Conservation (phyloP, 2,113 vertebrate species). For the Taurulus bubalis region DNA sequence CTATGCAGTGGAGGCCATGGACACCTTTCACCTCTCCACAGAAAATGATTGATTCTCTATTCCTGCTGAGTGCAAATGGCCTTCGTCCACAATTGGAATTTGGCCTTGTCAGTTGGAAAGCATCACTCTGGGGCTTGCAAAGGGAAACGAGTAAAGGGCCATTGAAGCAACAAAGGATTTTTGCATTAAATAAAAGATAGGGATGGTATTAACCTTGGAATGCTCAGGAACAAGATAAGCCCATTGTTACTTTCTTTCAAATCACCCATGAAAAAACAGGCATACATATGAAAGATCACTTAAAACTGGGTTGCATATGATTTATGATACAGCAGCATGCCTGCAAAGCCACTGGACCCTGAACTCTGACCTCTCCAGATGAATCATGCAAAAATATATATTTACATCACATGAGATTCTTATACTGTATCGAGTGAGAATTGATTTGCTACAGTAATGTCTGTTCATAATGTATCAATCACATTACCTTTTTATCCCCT, state of each 20-base stretch:
- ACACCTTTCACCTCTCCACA: slow-evolving; percentile 62
- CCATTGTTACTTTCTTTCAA: slow-evolving; percentile 39
- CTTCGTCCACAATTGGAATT: slow-evolving; percentile 55
- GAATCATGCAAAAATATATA: background rate
- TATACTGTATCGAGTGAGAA: background rate
- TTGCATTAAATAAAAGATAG: slow-evolving; percentile 51
- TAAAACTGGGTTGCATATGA: background rate
- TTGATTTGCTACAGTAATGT: background rate
- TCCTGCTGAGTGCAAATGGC: slow-evolving; percentile 51
- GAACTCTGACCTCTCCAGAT: background rate
- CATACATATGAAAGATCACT: background rate
- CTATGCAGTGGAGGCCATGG: slow-evolving; percentile 39
- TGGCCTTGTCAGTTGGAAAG: slow-evolving; percentile 68
- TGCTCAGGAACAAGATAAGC: slow-evolving; percentile 33
- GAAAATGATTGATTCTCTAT: slow-evolving; percentile 68
- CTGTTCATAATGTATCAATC: background rate
- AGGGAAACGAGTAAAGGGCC: slow-evolving; percentile 49
- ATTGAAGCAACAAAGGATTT: slow-evolving; percentile 52
- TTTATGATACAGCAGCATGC: background rate
- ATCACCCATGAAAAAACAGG: slow-evolving; percentile 24
- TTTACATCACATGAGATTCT: background rate
- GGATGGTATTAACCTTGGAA: slow-evolving; percentile 54
- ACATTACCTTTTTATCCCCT: background rate
- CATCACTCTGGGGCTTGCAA: slow-evolving; percentile 47
- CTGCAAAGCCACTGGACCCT: background rate